Base-by-base conservation (phyloP, 2,888 invertebrate genomes). In the Dusona sp. region DNA sequence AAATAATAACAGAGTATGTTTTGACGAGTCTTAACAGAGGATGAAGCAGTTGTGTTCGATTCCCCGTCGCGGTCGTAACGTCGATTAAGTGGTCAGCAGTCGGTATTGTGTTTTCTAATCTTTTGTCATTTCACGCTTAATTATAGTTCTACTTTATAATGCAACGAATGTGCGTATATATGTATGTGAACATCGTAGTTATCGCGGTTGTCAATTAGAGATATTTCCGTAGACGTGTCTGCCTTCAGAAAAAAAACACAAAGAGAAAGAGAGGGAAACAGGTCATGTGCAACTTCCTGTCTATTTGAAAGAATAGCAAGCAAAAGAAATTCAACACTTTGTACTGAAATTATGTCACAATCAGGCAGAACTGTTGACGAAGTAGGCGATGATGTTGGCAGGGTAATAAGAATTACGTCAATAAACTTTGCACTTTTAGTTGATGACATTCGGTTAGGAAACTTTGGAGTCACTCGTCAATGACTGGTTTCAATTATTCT, bases 271-370 rank as follows among this genome's bases (percentile, higher is more conserved):
- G 25, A 51, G 72, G 33, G 33, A 80, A 51, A 78, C 29, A 64
- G 61, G 75, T 68, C 73, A 45, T 65, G 77, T 65, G 83, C 33
- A 22, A 73, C 45, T 83, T 83, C 79, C 83, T 72, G 29, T 29
- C n/a, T 8, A 79, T 67, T 45, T 22, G 13, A 67, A 22, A 54
- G 54, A 22, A 54, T 33, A 38, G 57, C 13, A 29, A 54, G 19
- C 22, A 48, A 22, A 11, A 13, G 25, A 29, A 36, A 79, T 11
- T 7, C 51, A 22, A 48, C 29, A 9, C 25, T 48, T 22, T 65
- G 65, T 54, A 51, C 42, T n/a, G n/a, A n/a, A n/a, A 54, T 42
- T n/a, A 77, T 84, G 84, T 81, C 86, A 74, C 83, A 83, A 83
- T 38, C 83, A 13, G 78, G 81, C 61, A 64, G 68, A 45, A 51